Base-by-base conservation (phyloP, 2,113 vertebrate genomes). In the Brachypodius melanocephalos region DNA sequence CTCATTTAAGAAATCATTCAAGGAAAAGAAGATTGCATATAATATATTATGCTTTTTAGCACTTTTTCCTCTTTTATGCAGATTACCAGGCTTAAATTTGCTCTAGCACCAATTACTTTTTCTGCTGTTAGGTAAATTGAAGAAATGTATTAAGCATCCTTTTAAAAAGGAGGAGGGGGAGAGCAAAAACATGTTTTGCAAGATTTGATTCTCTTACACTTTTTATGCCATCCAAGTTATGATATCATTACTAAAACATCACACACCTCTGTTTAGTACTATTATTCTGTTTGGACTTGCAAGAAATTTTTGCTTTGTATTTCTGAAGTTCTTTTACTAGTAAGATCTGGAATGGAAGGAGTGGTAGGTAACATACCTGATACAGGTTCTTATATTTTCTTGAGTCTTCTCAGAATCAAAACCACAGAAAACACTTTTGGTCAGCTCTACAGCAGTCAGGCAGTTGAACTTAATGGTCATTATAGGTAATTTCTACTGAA, bases 161-260 rank as follows among this genome's bases (percentile, higher is more conserved):
- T 52, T 68, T 63, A 55, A 59, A 81, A 9, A 3, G 3, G 6
- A 8, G 3, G 2, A 3, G 6, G 7, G 2, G 5, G 4, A 55
- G 6, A 45, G 19, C 28, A 52, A 63, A 45, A 38, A 17, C 10
- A 3, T 13, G 2, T 28, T 59, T 91, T 86, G 73, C 18, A 72
- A 34, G 5, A 55, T 51, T 81, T 71, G 6, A 20, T 84, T 55
- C 38, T 81, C 32, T 81, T 71, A 34, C 31, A 31, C 17, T 68
- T 8, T 54, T 75, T 63, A 75, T 79, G 76, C 58, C 20, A 54
- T 45, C 28, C 8, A 54, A 78, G 32, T 55, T 72, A 59, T 1
- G 19, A 42, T 17, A 48, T 36, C 7, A 28, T 40, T 75, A 55
- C 26, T 31, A 59, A 20, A 87, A 46, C 31, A 80, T 17, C 54